A percentile compares a stretch with the other conserved stretches of the same genome.
phyloP scores from a whole-genome alignment of 2,888 invertebrate genomes.

The Plusia festucae region DNA sequence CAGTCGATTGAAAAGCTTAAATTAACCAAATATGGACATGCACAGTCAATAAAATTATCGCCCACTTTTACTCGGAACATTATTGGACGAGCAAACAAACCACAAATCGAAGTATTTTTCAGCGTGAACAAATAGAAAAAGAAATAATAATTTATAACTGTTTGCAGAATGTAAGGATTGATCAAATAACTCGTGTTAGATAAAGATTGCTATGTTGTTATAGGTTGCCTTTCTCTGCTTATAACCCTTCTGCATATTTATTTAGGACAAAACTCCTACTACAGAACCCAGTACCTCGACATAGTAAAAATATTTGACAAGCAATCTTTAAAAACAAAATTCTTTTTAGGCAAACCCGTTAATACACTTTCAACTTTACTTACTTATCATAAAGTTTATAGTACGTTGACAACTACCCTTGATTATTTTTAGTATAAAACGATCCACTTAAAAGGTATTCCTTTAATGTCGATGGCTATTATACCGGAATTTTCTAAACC shows the following conservation, averaged over 20 bases:
- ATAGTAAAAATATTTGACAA: constrained; percentile 23
- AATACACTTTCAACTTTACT: neutral
- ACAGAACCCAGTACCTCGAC: neutral
- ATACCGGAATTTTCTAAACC: neutral
- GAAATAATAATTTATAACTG: constrained; percentile 31
- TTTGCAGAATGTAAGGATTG: constrained; percentile 24
- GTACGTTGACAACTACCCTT: neutral
- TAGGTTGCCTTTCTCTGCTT: constrained; percentile 30
- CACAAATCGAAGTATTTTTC: constrained; percentile 10
- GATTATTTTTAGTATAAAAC: constrained; percentile 2
- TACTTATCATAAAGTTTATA: neutral
- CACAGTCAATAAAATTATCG: neutral
- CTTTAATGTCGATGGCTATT: neutral
- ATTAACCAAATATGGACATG: neutral
- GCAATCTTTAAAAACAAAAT: constrained; percentile 13
- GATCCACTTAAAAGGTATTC: constrained; percentile 5
- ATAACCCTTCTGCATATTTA: constrained; percentile 46
- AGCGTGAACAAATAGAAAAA: constrained; percentile 15
- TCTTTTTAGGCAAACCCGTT: neutral
- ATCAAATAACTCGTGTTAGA: constrained; percentile 33
- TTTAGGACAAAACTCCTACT: constrained; percentile 34
- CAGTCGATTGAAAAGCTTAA: neutral
- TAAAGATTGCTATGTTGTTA: constrained; percentile 47
- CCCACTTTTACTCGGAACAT: neutral
- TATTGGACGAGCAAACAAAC: neutral